Percentiles rank a stretch among this genome's conserved stretches.
Evolutionary conservation across 2,888 invertebrate species (phyloP).

Genomic region (Drosophila hamatofila): DNA sequence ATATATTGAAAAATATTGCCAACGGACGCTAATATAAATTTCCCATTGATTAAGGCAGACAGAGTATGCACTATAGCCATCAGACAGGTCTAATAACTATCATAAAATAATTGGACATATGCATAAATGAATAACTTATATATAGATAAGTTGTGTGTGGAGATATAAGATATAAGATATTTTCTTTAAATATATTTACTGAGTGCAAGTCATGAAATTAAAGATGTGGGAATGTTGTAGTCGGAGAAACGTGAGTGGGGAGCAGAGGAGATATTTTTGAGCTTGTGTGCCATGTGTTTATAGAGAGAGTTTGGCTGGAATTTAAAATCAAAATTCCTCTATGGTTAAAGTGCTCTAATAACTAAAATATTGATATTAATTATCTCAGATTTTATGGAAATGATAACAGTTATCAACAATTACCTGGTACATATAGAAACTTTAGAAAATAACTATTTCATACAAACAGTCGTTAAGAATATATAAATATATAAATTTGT

Average conservation of each 20-base stretch:
- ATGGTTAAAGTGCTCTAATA: too few species aligned
- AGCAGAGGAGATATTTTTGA: not conserved
- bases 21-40: constrained; percentile 22
- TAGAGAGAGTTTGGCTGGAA: too few species aligned
- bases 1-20: constrained; percentile 17
- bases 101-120: not conserved
- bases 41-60: constrained; percentile 25
- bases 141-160: not conserved
- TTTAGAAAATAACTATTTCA: too few species aligned
- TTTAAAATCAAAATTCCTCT: too few species aligned
- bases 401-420: too few species aligned
- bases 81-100: not conserved
- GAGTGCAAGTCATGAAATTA: not conserved
- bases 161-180: not conserved
- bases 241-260: not conserved
- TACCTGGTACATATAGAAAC: too few species aligned
- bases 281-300: too few species aligned
- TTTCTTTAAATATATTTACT: not conserved
- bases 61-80: constrained; percentile 1
- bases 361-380: too few species aligned
- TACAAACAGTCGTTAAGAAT: too few species aligned
- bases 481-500: too few species aligned
- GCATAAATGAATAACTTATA: not conserved
- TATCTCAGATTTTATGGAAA: too few species aligned
- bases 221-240: not conserved